Evolutionary conservation across 2,888 invertebrate genomes (phyloP), one percentile per base, ranked within the genome.

Genomic region (Thalpophila matura): DNA sequence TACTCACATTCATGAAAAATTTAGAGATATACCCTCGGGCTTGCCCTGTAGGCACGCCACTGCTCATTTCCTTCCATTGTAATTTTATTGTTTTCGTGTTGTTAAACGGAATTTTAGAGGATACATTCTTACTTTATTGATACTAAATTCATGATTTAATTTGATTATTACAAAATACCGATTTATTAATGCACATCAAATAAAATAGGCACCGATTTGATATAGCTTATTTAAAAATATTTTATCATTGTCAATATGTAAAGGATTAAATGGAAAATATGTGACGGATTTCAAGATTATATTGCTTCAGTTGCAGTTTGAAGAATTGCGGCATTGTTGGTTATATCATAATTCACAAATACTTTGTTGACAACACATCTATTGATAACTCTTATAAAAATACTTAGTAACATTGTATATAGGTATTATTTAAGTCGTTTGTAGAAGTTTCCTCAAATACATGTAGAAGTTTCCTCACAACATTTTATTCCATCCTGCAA

Each of bases 81-180:
- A 45, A 43, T 57, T 29, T 4, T 24, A 35, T 31, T 43, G 27
- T 22, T 38, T 62, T 38, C 3, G 24, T 43, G 4, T 35, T 43
- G 35, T 49, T 38, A 24, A 59, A 60, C n/a, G 14, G 35, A 38
- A 55, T 55, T 59, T 63, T 26, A 27, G 26, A 22, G 7, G 40
- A 12, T 29, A 10, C 9, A 38, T 55, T 31, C 1, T 12, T 20
- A 31, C 14, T 24, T 46, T 42, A 53, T 18, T 37, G 22, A 49
- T 42, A 43, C 18, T 20, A 27, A 27, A 49, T 40, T 31, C 47
- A 60, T 46, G 49, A 73, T 67, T 73, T 54, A 66, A 69, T 58
- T 31, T 33, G 29, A 47, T 47, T 46, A 37, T 33, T 56, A 67
- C 47, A 54, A 73, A 42, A 61, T 70, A 60, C 16, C n/a, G 26